phyloP scores from a whole-genome alignment of 2,113 vertebrate species.

The Saccopteryx bilineata region DNA sequence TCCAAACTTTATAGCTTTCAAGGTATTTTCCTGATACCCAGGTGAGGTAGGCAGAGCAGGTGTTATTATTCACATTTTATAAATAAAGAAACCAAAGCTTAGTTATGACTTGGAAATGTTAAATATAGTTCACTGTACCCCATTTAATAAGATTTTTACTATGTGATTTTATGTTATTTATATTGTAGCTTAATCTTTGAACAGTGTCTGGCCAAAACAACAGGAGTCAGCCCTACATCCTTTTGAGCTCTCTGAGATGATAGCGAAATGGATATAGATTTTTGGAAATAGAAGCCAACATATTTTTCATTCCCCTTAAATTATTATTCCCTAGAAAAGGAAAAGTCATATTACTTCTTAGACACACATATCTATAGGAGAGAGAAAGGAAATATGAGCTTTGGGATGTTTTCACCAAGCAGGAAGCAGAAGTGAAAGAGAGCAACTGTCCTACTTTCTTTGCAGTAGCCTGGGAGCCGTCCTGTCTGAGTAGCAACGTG shows the following conservation, averaged over 20 bases:
- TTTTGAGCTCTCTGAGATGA: constrained; percentile 41
- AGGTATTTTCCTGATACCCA: constrained; percentile 53
- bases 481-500: background rate
- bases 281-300: background rate
- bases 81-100: constrained; percentile 44
- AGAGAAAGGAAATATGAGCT: background rate
- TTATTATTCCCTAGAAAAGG: background rate
- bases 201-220: constrained; percentile 21
- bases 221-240: background rate
- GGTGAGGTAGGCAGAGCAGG: constrained; percentile 53
- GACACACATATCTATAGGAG: background rate
- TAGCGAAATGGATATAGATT: background rate
- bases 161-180: constrained; percentile 29
- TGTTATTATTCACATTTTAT: constrained; percentile 61
- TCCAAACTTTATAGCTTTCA: constrained; percentile 50
- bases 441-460: background rate
- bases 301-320: background rate
- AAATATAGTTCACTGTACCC: constrained; percentile 38
- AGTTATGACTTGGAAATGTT: constrained; percentile 49
- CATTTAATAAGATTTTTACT: constrained; percentile 27
- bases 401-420: background rate
- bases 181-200: constrained; percentile 57
- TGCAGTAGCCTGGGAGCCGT: background rate
- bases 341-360: background rate
- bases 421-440: background rate